Conservation (phyloP, 2,797 vertebrate species). For the Gymnoscopelus microlampas region DNA sequence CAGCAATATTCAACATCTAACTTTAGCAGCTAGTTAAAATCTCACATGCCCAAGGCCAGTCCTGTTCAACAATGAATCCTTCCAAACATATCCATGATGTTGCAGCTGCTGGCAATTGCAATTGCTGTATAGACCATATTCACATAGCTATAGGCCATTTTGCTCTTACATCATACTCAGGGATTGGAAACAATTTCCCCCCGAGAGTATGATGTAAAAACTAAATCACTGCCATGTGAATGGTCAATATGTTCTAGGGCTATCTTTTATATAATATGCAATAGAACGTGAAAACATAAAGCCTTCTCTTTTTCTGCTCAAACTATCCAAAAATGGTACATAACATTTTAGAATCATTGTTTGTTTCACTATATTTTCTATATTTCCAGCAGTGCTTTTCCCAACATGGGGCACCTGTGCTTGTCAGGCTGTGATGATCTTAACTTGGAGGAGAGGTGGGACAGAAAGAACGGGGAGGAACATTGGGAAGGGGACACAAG, state of each 20-base stretch:
- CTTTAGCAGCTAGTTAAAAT: constrained; percentile 32
- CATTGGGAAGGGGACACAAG: constrained; percentile 43
- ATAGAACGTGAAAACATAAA: constrained; percentile 42
- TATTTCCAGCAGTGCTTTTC: constrained; percentile 51
- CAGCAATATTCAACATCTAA: constrained; percentile 5
- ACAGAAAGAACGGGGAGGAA: constrained; percentile 33
- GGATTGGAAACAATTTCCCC: no score
- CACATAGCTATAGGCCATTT: no score
- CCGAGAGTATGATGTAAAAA: no score
- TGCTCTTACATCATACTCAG: no score
- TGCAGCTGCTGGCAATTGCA: constrained; percentile 18
- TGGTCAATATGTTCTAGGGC: no score
- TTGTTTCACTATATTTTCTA: constrained; percentile 23
- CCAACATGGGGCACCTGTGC: constrained; percentile 65
- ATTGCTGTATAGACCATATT: no score
- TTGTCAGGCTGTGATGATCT: constrained; percentile 73
- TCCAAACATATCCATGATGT: constrained; percentile 6
- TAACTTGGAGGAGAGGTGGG: constrained; percentile 35
- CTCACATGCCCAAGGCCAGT: constrained; percentile 46
- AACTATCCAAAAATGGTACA: constrained; percentile 49
- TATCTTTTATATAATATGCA: constrained; percentile 14
- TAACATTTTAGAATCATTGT: constrained; percentile 46
- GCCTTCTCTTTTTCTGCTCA: constrained; percentile 35
- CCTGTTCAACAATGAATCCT: background rate
- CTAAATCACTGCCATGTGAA: no score